Evolutionary conservation across 2,888 invertebrate species (phyloP), one percentile per base, ranked within the genome.

Genomic region (Shargacucullia verbasci): DNA sequence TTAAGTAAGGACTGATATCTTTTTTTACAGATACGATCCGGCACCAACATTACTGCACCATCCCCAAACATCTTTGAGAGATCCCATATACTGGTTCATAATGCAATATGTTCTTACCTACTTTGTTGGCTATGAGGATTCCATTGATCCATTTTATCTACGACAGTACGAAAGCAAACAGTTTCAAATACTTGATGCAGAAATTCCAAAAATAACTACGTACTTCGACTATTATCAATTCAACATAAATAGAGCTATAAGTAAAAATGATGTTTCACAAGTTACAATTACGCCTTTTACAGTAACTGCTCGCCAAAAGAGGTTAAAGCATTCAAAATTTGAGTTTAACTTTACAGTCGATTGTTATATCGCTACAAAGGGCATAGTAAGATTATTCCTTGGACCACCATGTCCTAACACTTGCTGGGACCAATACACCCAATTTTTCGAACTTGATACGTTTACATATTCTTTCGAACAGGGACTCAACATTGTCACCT

Each of bases 21-120:
- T 39, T 54, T 54, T 20, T 86, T 83, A 43, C 83, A 93, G 93
- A 58, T 90, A 90, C 44, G 90, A 88, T 48, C 88, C 92, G 12
- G 87, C 92, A 4, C 93, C 93, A 25, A 90, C 93, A 14, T 64
- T 89, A 29, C 58, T 92, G 31, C 92, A 93, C 62, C 88, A 89
- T 43, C 87, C 92, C 3, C 87, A 92, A 77, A 94, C 93, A 56
- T 79, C 90, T 27, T 70, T 94, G 35, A 82, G 92, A 59, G 92
- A 92, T 68, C 90, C 92, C 0, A 71, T 83, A 1, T 92, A 88
- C 63, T 92, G 92, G 92, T 68, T 80, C 14, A 73, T 93, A 64
- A 82, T 93, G 6, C 74, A 88, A 63, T 81, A 78, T 40, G 73
- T 85, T 37, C 57, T 90, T 8, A 85, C 83, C 38, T 93, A 92